Base-by-base conservation (phyloP, 1,140 invertebrate species). In the Geopemphigus sp. region DNA sequence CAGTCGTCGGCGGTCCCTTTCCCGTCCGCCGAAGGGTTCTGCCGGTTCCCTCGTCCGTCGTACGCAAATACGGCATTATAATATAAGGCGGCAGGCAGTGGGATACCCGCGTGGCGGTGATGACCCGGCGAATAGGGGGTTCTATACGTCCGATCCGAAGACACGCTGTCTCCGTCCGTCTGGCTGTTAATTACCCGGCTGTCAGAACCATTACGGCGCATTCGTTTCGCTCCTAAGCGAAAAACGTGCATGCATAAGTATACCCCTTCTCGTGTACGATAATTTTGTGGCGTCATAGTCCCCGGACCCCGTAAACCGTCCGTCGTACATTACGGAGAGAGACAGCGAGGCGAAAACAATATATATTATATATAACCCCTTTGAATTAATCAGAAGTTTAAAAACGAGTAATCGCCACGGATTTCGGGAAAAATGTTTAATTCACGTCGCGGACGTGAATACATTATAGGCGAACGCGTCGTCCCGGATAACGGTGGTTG, bases 151-250 rank as follows among this genome's bases (percentile, higher is more conserved):
- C 74, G 54, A 50, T 61, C 74, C 24, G 57, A 78, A 57, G 57
- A 78, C 74, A 61, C 17, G 74, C 32, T 63, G 74, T 78, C 74
- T 78, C 74, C 32, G 74, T 61, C 56, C 56, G 74, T 78, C 57
- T 39, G 22, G 24, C 57, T 78, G 74, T 63, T 78, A 78, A 78
- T 78, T 78, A 78, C 74, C 45, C 74, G 22, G 57, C 57, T 78
- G 74, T 78, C 74, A 78, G 74, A 78, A 78, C 72, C 72, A 76
- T 59, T 76, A 45, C 56, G 17, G 53, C 45, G 8, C 54, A 17
- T 29, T 59, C 32, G 56, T 24, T 15, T 59, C 29, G 72, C 39
- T 24, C 29, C 32, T 17, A 22, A 39, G 70, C 70, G 26, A 73
- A 56, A 32, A 17, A 17, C 70, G 29, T 54, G 32, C 5, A 73